phyloP scores from a whole-genome alignment of 2,888 invertebrate species.

The Ganaspis brasiliensis region DNA sequence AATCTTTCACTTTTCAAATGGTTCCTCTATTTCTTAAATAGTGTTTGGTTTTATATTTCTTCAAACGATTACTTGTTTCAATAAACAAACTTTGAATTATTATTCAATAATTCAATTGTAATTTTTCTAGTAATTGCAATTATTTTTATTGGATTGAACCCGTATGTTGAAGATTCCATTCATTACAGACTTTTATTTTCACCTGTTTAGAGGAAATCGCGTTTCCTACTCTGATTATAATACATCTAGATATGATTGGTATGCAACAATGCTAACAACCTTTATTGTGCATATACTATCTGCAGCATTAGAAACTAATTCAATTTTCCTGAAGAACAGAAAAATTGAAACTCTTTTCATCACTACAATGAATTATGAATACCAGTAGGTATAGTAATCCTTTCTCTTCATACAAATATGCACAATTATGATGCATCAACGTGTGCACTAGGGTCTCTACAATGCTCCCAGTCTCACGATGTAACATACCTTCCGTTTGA shows the following conservation, averaged over 20 bases:
- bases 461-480: constrained; percentile 34
- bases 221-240: constrained; percentile 11
- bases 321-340: background rate
- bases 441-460: background rate
- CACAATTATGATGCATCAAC: constrained; percentile 34
- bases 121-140: no score
- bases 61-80: no score
- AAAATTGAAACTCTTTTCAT: constrained; percentile 25
- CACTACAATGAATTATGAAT: constrained; percentile 1
- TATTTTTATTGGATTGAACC: no score
- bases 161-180: no score
- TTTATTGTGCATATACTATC: background rate
- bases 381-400: constrained; percentile 14
- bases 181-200: no score
- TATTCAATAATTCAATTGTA: no score
- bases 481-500: constrained; percentile 33
- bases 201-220: background rate
- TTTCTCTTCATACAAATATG: constrained; percentile 21
- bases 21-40: no score
- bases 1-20: no score
- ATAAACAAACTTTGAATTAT: no score
- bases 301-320: background rate
- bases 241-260: constrained; percentile 15
- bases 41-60: no score
- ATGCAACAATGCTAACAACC: constrained; percentile 14